Percentiles rank a stretch among this genome's conserved stretches.
Conservation (phyloP, 2,797 vertebrate species). For the Gymnothorax reevesii region DNA sequence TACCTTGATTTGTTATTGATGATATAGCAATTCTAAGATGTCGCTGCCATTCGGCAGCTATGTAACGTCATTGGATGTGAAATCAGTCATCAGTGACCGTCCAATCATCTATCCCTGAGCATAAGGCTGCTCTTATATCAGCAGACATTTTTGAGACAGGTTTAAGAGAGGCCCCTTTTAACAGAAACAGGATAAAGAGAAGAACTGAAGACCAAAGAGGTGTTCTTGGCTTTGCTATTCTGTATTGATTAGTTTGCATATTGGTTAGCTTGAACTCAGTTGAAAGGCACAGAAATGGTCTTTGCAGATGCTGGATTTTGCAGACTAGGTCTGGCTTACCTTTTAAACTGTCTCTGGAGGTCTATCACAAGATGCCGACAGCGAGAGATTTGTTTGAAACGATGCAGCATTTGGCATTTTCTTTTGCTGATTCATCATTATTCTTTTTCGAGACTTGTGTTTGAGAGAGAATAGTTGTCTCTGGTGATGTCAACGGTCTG, state of each 20-base stretch:
- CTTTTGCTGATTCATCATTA: background rate
- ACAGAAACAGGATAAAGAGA: background rate
- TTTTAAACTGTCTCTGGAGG: constrained; percentile 17
- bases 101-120: background rate
- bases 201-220: background rate
- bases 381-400: background rate
- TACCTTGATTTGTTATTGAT: background rate
- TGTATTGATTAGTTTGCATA: background rate
- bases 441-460: background rate
- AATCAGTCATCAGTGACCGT: background rate
- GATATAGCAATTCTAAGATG: background rate
- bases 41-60: too few species aligned
- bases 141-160: background rate
- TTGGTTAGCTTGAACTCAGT: background rate
- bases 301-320: background rate
- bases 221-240: background rate
- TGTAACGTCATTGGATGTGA: too few species aligned
- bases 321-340: background rate
- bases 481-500: background rate
- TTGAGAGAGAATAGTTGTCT: background rate
- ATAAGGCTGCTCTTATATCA: background rate
- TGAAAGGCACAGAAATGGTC: background rate
- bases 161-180: background rate
- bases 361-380: background rate
- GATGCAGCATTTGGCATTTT: background rate